A percentile compares a stretch with the other conserved stretches of the same genome.
Conservation (phyloP, 1,140 invertebrate species). For the Ladona fulva region DNA sequence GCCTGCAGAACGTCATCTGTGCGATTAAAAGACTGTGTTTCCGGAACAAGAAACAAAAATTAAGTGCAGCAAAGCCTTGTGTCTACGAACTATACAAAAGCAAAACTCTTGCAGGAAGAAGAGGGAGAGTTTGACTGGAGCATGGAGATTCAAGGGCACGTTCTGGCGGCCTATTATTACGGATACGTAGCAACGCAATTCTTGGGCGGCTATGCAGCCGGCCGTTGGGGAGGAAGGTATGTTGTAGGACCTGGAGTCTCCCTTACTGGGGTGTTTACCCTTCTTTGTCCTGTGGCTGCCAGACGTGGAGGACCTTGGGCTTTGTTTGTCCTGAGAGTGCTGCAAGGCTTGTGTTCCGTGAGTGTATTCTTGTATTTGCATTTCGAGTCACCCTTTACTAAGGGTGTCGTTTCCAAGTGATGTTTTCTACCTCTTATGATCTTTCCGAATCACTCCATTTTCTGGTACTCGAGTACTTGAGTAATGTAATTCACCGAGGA, state of each 20-base stretch:
- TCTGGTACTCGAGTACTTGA: no score
- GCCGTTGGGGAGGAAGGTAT: neutral
- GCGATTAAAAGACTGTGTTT: no score
- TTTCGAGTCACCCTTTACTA: no score
- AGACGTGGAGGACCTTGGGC: slow-evolving; percentile 27
- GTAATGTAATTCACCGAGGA: no score
- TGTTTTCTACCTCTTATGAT: no score
- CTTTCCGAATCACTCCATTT: no score
- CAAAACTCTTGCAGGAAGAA: neutral
- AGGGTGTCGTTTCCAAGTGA: no score
- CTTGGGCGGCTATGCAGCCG: slow-evolving; percentile 1
- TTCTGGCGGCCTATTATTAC: slow-evolving; percentile 38
- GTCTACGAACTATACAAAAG: no score
- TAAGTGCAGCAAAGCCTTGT: no score
- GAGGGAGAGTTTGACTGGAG: slow-evolving; percentile 28
- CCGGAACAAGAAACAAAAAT: no score
- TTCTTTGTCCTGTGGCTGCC: slow-evolving; percentile 11
- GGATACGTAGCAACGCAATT: slow-evolving; percentile 19
- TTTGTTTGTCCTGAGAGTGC: neutral
- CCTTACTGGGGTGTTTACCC: slow-evolving; percentile 7
- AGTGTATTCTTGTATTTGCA: no score
- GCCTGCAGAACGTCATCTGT: no score
- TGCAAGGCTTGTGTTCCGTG: neutral
- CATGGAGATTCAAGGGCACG: slow-evolving; percentile 54
- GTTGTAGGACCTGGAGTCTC: slow-evolving; percentile 12